These are phyloP conservation scores for Stegophylla sp. DNA, from an alignment of 2,888 invertebrate species.

Conservation along the genomic window DNA sequence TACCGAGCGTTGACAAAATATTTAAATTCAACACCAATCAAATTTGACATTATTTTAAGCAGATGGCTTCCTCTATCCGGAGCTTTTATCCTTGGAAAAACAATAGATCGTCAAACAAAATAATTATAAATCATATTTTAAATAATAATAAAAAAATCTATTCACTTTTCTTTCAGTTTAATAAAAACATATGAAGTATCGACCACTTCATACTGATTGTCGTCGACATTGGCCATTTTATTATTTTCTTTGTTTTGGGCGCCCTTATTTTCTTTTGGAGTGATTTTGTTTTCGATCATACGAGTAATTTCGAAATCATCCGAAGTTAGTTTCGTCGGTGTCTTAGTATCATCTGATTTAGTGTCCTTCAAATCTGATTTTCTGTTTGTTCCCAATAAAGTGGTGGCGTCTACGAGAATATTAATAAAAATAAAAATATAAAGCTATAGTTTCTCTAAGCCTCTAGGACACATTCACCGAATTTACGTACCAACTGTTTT, in stretches of 20 bases:
- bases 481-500: constrained; percentile 51
- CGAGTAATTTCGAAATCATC: constrained; percentile 44
- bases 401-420: constrained; percentile 30
- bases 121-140: background rate
- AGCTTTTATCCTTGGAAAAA: constrained; percentile 34
- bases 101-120: background rate
- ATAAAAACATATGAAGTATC: constrained; percentile 83
- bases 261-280: background rate
- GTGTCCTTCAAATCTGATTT: background rate
- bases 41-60: constrained; percentile 11
- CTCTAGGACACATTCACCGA: background rate
- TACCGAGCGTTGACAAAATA: constrained; percentile 52
- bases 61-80: constrained; percentile 19
- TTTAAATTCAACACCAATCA: constrained; percentile 31
- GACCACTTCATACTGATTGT: constrained; percentile 65
- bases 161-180: constrained; percentile 76
- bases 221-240: constrained; percentile 20
- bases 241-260: background rate
- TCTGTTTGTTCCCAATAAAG: constrained; percentile 49
- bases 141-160: constrained; percentile 61
- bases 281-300: background rate
- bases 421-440: background rate
- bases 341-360: background rate
- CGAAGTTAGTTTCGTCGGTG: background rate
- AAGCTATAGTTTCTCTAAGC: background rate